phyloP scores from a whole-genome alignment of 2,888 invertebrate species.

The Sminthurides aquaticus region DNA sequence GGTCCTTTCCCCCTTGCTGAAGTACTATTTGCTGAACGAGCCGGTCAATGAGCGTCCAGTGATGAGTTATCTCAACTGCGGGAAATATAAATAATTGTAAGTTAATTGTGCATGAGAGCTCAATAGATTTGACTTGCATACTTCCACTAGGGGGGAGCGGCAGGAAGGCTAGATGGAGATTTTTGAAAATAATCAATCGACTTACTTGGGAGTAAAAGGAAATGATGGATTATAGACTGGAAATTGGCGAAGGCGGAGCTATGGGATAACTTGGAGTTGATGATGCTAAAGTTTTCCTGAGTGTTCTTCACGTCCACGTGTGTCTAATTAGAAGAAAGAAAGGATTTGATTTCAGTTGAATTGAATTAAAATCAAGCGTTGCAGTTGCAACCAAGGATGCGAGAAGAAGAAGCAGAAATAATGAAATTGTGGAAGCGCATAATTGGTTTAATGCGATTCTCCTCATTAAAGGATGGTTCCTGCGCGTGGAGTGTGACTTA shows the following conservation, averaged over 20 bases:
- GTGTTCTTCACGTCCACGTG: conserved; percentile 93
- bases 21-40: conserved; percentile 88
- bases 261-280: conserved; percentile 78
- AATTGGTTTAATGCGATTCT: too few species aligned
- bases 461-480: too few species aligned
- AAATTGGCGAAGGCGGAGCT: conserved; percentile 90
- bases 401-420: too few species aligned
- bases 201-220: conserved; percentile 72
- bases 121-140: too few species aligned
- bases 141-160: too few species aligned
- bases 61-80: conserved; percentile 25
- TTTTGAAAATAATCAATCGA: conserved; percentile 36
- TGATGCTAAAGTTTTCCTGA: conserved; percentile 80
- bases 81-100: background rate
- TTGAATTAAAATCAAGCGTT: too few species aligned
- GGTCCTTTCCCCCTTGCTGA: conserved; percentile 50
- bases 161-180: too few species aligned
- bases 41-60: conserved; percentile 85
- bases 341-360: conserved; percentile 13
- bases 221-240: conserved; percentile 79
- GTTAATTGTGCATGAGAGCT: too few species aligned
- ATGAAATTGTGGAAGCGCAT: too few species aligned
- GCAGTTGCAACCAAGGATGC: too few species aligned
- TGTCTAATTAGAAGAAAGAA: conserved; percentile 50
- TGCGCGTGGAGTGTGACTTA: background rate